Conservation (phyloP, 92 coral and sea anemone genomes). For the Desmophyllum pertusum region DNA sequence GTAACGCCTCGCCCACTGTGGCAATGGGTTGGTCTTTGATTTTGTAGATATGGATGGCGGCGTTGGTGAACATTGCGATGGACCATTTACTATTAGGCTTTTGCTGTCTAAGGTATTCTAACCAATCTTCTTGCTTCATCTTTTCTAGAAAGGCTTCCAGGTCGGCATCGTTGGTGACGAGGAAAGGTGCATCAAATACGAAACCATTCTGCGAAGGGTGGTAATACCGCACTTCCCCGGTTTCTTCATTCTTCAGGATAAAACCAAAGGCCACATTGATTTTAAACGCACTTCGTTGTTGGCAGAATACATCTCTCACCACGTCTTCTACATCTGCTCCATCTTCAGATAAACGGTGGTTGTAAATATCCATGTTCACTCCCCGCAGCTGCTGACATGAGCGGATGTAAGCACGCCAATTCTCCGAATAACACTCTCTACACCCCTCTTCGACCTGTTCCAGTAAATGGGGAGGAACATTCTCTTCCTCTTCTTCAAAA, state of each 20-base stretch:
- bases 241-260: background rate
- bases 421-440: too few species aligned
- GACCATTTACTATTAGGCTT: background rate
- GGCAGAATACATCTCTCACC: too few species aligned
- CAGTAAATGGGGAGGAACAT: too few species aligned
- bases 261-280: background rate
- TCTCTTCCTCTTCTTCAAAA: too few species aligned
- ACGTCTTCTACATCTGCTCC: too few species aligned
- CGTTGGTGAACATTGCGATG: background rate
- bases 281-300: background rate
- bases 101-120: background rate
- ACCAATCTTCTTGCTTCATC: background rate
- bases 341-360: too few species aligned
- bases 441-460: too few species aligned
- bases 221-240: background rate
- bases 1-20: background rate
- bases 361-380: too few species aligned
- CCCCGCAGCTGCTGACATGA: too few species aligned
- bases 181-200: background rate
- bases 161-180: background rate
- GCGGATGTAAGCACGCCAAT: too few species aligned
- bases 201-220: background rate
- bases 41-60: constrained; percentile 50
- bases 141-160: too few species aligned
- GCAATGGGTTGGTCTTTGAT: background rate